A percentile compares a stretch with the other conserved stretches of the same genome.
Conservation (phyloP, 2,113 vertebrate genomes). For the Mesoclemmys tuberculata region DNA sequence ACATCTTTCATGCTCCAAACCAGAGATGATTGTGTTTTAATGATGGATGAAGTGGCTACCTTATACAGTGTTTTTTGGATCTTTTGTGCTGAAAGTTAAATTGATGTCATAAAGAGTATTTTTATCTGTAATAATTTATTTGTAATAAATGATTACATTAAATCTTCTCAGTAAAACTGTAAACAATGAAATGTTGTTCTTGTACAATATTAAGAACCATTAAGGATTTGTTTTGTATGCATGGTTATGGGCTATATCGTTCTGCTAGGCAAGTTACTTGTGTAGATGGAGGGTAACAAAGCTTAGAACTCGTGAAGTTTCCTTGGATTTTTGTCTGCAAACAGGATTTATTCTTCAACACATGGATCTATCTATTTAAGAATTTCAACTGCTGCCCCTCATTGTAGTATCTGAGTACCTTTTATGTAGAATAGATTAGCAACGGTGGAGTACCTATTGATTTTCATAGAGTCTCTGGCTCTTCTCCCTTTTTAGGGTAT, state of each 20-base stretch:
- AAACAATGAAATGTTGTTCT: background rate
- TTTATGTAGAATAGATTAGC: background rate
- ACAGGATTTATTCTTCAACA: background rate
- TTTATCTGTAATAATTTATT: background rate
- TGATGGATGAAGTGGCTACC: fast-evolving
- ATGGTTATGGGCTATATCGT: background rate
- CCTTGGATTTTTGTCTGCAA: background rate
- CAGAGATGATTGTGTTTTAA: background rate
- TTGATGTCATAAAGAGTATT: background rate
- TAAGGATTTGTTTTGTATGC: background rate
- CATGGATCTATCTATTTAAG: background rate
- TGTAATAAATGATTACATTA: background rate
- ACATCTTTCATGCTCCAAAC: background rate
- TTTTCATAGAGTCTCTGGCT: background rate
- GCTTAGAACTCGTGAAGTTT: background rate
- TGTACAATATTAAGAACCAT: background rate
- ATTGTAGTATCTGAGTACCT: background rate
- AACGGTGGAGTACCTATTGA: background rate
- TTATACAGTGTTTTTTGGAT: background rate
- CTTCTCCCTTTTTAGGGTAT: background rate
- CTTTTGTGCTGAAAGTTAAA: background rate
- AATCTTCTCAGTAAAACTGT: background rate
- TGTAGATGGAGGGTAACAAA: background rate
- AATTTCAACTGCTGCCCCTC: background rate
- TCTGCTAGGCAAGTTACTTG: background rate